Evolutionary conservation across 2,113 vertebrate species (phyloP), one percentile per base, ranked within the genome.

Genomic region (Platysternon megacephalum): DNA sequence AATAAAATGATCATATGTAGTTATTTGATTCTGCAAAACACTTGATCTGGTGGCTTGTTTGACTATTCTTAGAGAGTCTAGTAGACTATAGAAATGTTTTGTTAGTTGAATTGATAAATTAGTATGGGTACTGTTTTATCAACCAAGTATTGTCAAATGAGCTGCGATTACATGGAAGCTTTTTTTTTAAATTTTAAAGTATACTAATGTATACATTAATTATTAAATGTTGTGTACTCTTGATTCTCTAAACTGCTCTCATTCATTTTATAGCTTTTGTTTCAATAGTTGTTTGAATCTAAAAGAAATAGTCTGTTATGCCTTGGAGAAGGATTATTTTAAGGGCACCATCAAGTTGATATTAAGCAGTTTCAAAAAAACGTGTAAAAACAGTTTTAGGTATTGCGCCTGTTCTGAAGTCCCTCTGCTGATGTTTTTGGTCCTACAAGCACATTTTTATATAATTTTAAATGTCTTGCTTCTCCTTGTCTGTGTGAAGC

Each of bases 21-120:
- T 80, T 42, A 5, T 78, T 55, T 42, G 19, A 1, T 32, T 82
- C 55, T 80, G 0, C 42, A 8, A 28, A 84, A 53, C 51, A 42
- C 46, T 56, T 79, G 17, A 22, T 90, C 51, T 87, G 12, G 32
- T 52, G 1, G 4, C 3, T 3, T 3, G 14, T 0, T 0, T 0
- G 1, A 86, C 80, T 72, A 2, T 51, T 87, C 32, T 22, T 79
- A n/a, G 28, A 78, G 24, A 19, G 29, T 19, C 42, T 39, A 86
- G 88, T 55, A 87, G 79, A 35, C 8, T 42, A 48, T 4, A 56
- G 80, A 85, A 56, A 44, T 76, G 24, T 26, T 19, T 82, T 19
- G 76, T 49, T 2, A 5, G 53, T 42, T 39, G 82, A 92, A 56
- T 11, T 89, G 61, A 29, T 87, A 83, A 91, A 42, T 42, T 56